Conservation (phyloP, 2,888 invertebrate genomes). For the Chloromyia formosa region DNA sequence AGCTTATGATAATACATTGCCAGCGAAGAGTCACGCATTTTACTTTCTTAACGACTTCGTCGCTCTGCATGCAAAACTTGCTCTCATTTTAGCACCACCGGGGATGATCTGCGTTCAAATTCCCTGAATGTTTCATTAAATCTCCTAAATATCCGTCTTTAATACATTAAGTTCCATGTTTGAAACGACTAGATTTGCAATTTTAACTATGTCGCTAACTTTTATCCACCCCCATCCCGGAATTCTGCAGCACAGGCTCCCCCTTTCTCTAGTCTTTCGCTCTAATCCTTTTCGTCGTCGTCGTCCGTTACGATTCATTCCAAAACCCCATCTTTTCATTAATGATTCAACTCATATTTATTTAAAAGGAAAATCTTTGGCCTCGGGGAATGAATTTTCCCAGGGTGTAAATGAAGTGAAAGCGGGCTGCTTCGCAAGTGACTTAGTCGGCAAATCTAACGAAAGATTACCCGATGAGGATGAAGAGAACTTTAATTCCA, state of each 20-base stretch:
- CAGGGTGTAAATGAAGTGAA: conserved; percentile 40
- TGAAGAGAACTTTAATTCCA: too few species aligned
- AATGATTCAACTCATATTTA: conserved; percentile 42
- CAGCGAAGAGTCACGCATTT: too few species aligned
- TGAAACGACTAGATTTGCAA: conserved; percentile 30
- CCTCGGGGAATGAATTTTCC: conserved; percentile 19
- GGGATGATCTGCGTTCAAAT: background rate
- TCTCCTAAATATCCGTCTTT: background rate
- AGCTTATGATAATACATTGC: too few species aligned
- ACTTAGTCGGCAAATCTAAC: conserved; percentile 40
- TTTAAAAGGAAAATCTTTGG: conserved; percentile 34
- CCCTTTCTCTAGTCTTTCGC: too few species aligned
- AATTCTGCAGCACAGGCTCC: background rate
- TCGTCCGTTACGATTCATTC: background rate
- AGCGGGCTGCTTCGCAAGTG: background rate
- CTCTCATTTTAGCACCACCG: too few species aligned
- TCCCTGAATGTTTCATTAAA: conserved; percentile 10
- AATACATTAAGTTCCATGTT: conserved; percentile 4
- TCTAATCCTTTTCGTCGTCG: background rate
- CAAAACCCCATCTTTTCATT: conserved; percentile 16
- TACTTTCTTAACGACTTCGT: too few species aligned
- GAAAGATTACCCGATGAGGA: too few species aligned
- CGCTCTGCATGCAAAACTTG: too few species aligned
- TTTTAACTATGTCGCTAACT: conserved; percentile 22
- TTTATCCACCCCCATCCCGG: background rate